A percentile compares a stretch with the other conserved stretches of the same genome.
Evolutionary conservation across 2,113 vertebrate species (phyloP).

Genomic region (Megaleporinus macrocephalus): DNA sequence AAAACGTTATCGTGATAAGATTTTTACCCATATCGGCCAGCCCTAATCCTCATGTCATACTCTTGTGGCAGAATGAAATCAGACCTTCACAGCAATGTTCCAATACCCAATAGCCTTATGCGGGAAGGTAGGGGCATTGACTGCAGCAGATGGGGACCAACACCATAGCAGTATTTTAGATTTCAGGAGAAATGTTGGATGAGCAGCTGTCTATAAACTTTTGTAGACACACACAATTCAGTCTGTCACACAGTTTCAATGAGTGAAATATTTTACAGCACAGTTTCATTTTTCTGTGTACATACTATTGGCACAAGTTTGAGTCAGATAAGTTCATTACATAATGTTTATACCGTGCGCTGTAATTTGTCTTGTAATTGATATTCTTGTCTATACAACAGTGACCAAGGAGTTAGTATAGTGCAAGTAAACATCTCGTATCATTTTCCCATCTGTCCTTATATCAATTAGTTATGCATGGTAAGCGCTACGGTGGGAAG

Average conservation of each 20-base stretch:
- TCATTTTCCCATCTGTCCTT: background rate
- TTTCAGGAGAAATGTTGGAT: too few relatives aligned
- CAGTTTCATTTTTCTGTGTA: too few relatives aligned
- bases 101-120: background rate
- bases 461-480: background rate
- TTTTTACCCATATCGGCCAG: too few relatives aligned
- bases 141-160: background rate
- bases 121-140: background rate
- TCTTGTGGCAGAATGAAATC: too few relatives aligned
- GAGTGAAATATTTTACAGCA: too few relatives aligned
- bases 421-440: background rate
- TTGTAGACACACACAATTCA: too few relatives aligned
- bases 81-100: background rate
- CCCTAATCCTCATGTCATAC: too few relatives aligned
- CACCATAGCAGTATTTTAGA: too few relatives aligned
- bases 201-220: background rate
- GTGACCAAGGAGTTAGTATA: background rate
- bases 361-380: background rate
- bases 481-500: background rate
- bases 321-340: too few relatives aligned
- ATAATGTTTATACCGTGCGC: background rate
- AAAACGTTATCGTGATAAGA: too few relatives aligned
- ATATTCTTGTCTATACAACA: background rate
- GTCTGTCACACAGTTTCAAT: too few relatives aligned
- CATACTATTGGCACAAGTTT: too few relatives aligned